A percentile compares a stretch with the other conserved stretches of the same genome.
Conservation (phyloP, 2,797 vertebrate genomes). For the Danio choprae region DNA sequence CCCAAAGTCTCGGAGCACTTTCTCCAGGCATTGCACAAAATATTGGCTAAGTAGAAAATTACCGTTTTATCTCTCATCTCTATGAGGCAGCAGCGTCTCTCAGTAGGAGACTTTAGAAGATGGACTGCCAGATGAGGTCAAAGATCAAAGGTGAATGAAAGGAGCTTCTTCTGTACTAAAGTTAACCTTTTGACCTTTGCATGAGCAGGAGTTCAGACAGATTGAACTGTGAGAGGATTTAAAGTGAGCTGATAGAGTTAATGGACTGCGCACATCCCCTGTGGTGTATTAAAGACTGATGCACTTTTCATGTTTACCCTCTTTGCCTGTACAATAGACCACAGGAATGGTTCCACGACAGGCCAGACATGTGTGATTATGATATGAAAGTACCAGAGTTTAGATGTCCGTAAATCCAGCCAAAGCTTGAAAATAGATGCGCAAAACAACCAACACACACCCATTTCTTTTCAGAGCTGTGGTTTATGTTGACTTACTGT, state of each 20-base stretch:
- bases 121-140: conserved; percentile 19
- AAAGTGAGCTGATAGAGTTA: conserved; percentile 11
- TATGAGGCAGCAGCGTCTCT: background rate
- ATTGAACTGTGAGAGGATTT: conserved; percentile 1
- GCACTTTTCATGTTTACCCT: background rate
- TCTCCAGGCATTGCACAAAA: conserved; percentile 19
- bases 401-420: background rate
- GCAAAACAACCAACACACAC: background rate
- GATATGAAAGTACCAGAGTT: background rate
- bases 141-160: conserved; percentile 40
- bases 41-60: background rate
- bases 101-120: background rate
- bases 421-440: conserved; percentile 8
- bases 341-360: background rate
- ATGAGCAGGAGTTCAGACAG: background rate
- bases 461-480: background rate
- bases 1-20: background rate
- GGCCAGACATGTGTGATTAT: background rate
- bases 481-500: conserved; percentile 18
- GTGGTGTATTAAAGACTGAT: background rate
- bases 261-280: conserved; percentile 13
- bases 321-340: background rate
- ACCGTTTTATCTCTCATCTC: background rate
- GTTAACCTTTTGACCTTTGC: conserved; percentile 38
- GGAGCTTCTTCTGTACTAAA: conserved; percentile 9